Evolutionary conservation across 2,888 invertebrate genomes (phyloP).

Genomic region (Cheilosia variabilis): DNA sequence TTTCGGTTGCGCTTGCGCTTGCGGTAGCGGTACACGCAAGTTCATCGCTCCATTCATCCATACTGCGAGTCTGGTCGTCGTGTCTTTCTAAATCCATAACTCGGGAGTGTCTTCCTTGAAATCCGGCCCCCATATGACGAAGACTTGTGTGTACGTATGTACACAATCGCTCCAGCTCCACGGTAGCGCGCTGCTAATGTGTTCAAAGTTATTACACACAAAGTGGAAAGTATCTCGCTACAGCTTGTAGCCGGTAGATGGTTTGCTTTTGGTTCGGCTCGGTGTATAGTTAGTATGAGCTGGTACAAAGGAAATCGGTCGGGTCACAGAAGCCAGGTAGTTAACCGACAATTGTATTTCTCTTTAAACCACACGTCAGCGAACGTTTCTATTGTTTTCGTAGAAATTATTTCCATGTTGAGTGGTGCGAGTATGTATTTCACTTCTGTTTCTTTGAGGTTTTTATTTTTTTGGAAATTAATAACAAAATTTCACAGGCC

Average conservation of each 20-base stretch:
- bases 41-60: conserved; percentile 62
- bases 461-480: conserved; percentile 63
- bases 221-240: conserved; percentile 66
- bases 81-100: conserved; percentile 56
- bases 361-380: conserved; percentile 66
- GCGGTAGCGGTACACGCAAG: conserved; percentile 26
- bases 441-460: conserved; percentile 41
- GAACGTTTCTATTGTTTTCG: conserved; percentile 72
- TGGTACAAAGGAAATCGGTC: conserved; percentile 69
- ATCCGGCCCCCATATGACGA: conserved; percentile 52
- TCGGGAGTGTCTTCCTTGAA: conserved; percentile 56
- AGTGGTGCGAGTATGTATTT: conserved; percentile 54
- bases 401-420: conserved; percentile 67
- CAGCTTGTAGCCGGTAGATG: neutral
- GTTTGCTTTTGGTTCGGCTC: neutral
- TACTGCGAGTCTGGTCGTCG: conserved; percentile 16
- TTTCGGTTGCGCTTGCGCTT: conserved; percentile 10
- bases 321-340: conserved; percentile 75
- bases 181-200: conserved; percentile 53
- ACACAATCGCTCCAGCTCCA: conserved; percentile 36
- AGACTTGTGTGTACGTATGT: neutral
- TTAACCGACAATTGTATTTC: conserved; percentile 71
- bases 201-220: conserved; percentile 61
- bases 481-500: conserved; percentile 74
- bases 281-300: neutral